Base-by-base conservation (phyloP, 2,113 vertebrate species). In the Sisor rabdophorus region DNA sequence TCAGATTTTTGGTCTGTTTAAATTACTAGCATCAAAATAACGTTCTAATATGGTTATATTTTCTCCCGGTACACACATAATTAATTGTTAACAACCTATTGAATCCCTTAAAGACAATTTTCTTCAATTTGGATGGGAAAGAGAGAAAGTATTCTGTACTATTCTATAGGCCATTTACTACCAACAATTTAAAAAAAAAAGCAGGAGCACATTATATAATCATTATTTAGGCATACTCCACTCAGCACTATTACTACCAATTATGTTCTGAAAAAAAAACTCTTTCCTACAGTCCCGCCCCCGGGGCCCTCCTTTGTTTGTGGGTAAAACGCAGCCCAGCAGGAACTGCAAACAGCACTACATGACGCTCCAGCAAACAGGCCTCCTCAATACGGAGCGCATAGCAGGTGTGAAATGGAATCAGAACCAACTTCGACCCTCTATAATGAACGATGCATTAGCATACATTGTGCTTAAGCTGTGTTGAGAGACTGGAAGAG, bases 391-490 rank as follows among this genome's bases (percentile, higher is more conserved):
- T 79, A 76, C 61, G 16, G 74, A 69, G 40, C 73, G 52, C 80
- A 72, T 71, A 50, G 68, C 73, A 65, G 58, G 79, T 84, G 87
- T 88, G 87, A 88, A 89, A 84, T 86, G 83, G 83, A 81, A 73
- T 89, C 89, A 87, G 86, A 83, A 84, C 77, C 84, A 85, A 85
- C 79, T n/a, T 68, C 80, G 79, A 77, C 65, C 58, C 67, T 87
- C 85, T 79, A 85, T 71, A 86, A 76, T 79, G 80, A 81, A 73
- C 83, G 76, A 89, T 75, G 26, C 65, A 89, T 91, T 89, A 88
- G 84, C 89, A 90, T 86, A 85, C 80, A 88, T 83, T 86, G 77
- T 68, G 11, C 11, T 20, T 20, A 50, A 69, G 10, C 65, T 52
- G 55, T 47, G 36, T 61, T 79, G 73, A 56, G 63, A 63, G 68